Evolutionary conservation across 2,797 vertebrate genomes (phyloP).

Genomic region (Malurus leucopterus): DNA sequence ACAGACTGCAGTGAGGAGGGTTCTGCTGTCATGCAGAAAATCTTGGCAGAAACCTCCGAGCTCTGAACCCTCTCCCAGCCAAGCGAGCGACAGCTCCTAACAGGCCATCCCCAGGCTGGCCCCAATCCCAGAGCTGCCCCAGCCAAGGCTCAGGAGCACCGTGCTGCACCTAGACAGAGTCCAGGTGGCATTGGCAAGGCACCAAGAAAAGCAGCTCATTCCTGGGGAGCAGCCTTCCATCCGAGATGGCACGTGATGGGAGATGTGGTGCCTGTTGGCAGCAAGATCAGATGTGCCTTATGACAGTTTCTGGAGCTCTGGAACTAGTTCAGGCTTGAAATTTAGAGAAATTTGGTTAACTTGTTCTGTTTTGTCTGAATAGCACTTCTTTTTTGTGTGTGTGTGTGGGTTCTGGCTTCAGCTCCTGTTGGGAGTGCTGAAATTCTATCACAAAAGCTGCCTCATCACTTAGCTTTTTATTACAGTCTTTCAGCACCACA

Average conservation of each 20-base stretch:
- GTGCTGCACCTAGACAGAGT: slow-evolving; percentile 18
- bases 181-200: slow-evolving; percentile 40
- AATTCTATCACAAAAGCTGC: slow-evolving; percentile 38
- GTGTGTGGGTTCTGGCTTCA: neutral
- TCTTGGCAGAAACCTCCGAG: neutral
- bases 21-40: slow-evolving; percentile 24
- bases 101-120: slow-evolving; percentile 49
- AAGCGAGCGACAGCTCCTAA: neutral
- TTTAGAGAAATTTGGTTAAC: slow-evolving; percentile 35
- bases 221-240: neutral
- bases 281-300: slow-evolving; percentile 13
- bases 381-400: neutral
- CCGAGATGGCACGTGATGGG: neutral
- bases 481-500: slow-evolving; percentile 21
- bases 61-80: slow-evolving; percentile 12
- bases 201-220: slow-evolving; percentile 35
- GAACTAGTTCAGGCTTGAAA: slow-evolving; percentile 18
- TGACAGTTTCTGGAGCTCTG: slow-evolving; percentile 11
- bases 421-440: slow-evolving; percentile 30
- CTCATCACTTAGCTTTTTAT: slow-evolving; percentile 35
- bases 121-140: neutral
- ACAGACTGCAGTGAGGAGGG: neutral
- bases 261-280: neutral
- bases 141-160: neutral
- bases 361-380: slow-evolving; percentile 46